phyloP scores from a whole-genome alignment of 2,888 invertebrate species.

The Idaea dimidiata region DNA sequence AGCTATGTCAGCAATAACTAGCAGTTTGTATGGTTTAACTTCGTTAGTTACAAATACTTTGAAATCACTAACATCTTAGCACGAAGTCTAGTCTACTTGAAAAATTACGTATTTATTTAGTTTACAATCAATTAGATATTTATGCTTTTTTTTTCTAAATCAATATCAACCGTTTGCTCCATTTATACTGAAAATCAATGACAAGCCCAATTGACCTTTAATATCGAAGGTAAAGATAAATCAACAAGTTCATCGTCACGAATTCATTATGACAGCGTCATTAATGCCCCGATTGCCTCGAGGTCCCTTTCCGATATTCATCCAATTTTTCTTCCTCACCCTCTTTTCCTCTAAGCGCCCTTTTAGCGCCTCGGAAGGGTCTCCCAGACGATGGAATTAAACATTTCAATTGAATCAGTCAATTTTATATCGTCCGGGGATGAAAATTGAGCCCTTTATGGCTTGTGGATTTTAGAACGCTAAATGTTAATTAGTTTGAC shows the following conservation, averaged over 20 bases:
- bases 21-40: not conserved
- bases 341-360: constrained; percentile 53
- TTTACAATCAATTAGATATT: not conserved
- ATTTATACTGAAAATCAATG: constrained; percentile 20
- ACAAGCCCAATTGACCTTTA: not conserved
- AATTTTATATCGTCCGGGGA: constrained; percentile 51
- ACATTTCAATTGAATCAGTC: constrained; percentile 59
- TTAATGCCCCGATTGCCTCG: constrained; percentile 54
- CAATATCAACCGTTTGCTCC: constrained; percentile 10
- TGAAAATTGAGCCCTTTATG: constrained; percentile 48
- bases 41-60: not conserved
- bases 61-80: too few relatives aligned
- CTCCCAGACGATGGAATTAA: constrained; percentile 57
- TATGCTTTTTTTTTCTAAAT: not conserved
- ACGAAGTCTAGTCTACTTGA: not conserved
- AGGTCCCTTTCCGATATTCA: constrained; percentile 47
- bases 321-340: constrained; percentile 57
- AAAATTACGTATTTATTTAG: too few relatives aligned
- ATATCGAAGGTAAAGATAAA: constrained; percentile 17
- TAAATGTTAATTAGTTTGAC: constrained; percentile 31
- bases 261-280: constrained; percentile 56
- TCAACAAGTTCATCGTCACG: constrained; percentile 41
- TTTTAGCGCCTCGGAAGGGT: constrained; percentile 64
- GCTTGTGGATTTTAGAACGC: constrained; percentile 33
- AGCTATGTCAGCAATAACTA: not conserved